phyloP scores from a whole-genome alignment of 1,140 invertebrate genomes.

The Meloidogyne exigua region DNA sequence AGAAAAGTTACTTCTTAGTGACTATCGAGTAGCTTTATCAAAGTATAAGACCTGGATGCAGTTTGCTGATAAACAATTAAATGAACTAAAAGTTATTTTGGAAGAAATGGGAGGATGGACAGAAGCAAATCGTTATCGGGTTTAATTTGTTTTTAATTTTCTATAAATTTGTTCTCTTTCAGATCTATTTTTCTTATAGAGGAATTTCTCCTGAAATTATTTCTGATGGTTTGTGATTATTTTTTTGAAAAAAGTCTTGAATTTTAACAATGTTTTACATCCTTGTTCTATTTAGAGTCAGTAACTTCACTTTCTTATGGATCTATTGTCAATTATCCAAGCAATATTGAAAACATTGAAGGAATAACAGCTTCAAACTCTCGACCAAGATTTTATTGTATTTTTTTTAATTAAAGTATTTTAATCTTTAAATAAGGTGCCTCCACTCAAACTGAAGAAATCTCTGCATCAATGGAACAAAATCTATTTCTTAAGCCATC shows the following conservation, averaged over 20 bases:
- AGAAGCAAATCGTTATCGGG: slow-evolving; percentile 38
- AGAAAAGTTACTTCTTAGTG: slow-evolving; percentile 24
- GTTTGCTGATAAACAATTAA: slow-evolving; percentile 30
- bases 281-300: slow-evolving; percentile 28
- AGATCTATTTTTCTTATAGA: slow-evolving; percentile 36
- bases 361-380: slow-evolving; percentile 23
- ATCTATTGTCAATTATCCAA: slow-evolving; percentile 21
- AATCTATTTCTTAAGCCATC: not conserved
- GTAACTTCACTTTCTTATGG: slow-evolving; percentile 22
- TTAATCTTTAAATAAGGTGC: slow-evolving; percentile 9
- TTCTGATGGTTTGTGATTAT: slow-evolving; percentile 15
- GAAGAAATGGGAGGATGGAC: slow-evolving; percentile 35
- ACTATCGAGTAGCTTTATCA: slow-evolving; percentile 29
- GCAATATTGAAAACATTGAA: slow-evolving; percentile 31
- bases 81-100: slow-evolving; percentile 30
- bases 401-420: slow-evolving; percentile 20
- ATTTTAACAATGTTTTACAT: not conserved
- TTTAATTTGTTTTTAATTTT: slow-evolving; percentile 1
- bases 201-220: slow-evolving; percentile 20
- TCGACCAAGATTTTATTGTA: slow-evolving; percentile 31
- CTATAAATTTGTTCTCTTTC: not conserved
- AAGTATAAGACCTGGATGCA: slow-evolving; percentile 34
- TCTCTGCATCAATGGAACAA: not conserved
- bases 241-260: not conserved
- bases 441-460: slow-evolving; percentile 19